Evolutionary conservation across 2,113 vertebrate genomes (phyloP), one percentile per base, ranked within the genome.

Genomic region (Suncus etruscus): DNA sequence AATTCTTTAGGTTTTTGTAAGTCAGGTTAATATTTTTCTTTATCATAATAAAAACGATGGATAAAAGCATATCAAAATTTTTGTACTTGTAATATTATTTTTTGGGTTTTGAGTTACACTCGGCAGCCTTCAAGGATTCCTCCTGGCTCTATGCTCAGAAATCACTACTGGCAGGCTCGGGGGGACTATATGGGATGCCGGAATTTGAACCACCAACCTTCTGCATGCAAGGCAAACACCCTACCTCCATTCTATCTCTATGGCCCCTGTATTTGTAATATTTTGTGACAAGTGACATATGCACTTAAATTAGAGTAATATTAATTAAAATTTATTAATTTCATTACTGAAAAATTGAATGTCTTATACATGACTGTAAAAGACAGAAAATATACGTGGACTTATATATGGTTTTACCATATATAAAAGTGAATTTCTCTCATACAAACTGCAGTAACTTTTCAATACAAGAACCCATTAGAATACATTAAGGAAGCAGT

Each of bases 1-100:
- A 87, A 47, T 93, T 65, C 47, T 83, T 83, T 51, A 81, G 29
- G 6, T 3, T 8, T 54, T 11, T n/a, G 32, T 29, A 73, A 7
- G 2, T 2, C 20, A 45, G 5, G 3, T 69, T 83, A 31, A 68
- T 78, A 70, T 51, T 48, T 72, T 27, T 50, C 48, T 31, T 8
- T 89, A 61, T 83, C 65, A 54, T 51, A 27, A 63, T 95, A 81
- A 63, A 32, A 91, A 84, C 5, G 87, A 66, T 63, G 22, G 20
- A 4, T 7, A 47, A 50, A 25, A 47, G 91, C 6, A 29, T 58
- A 8, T 32, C 31, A 83, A 54, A 18, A 0, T 15, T 78, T 91
- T 39, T 39, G 3, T 39, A 39, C 5, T 39, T 39, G 39, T 39
- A 39, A 39, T 39, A 39, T 39, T 3, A 39, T 39, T 39, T 39